Conservation (phyloP, 2,888 invertebrate species). For the Crioceris asparagi region DNA sequence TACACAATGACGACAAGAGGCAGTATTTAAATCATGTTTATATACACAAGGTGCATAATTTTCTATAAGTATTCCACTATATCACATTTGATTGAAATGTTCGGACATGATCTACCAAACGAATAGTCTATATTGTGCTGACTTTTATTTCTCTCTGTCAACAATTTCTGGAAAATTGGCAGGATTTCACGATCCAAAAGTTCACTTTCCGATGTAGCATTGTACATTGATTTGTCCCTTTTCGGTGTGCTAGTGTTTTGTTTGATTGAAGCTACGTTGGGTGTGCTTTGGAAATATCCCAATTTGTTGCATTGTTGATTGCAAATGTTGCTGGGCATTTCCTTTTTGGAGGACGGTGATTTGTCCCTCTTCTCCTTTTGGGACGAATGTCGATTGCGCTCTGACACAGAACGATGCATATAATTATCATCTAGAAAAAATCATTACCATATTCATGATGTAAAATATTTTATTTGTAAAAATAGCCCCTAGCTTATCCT, state of each 20-base stretch:
- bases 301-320: conserved; percentile 37
- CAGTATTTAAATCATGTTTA: too few relatives aligned
- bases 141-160: conserved; percentile 66
- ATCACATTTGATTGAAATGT: conserved; percentile 91
- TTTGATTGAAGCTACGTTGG: conserved; percentile 42
- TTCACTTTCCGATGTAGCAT: conserved; percentile 75
- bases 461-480: too few relatives aligned
- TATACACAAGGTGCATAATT: neutral
- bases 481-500: too few relatives aligned
- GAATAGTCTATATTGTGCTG: conserved; percentile 57
- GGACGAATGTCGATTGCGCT: conserved; percentile 32
- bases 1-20: too few relatives aligned
- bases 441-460: too few relatives aligned
- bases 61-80: conserved; percentile 84
- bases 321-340: conserved; percentile 27
- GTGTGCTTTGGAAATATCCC: conserved; percentile 50
- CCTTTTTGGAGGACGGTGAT: conserved; percentile 24
- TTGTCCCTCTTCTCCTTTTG: conserved; percentile 30
- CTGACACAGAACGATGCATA: conserved; percentile 36
- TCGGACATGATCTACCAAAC: conserved; percentile 81
- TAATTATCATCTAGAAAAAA: conserved; percentile 28
- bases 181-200: conserved; percentile 72
- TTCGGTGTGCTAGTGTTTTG: conserved; percentile 21
- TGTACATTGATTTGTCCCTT: conserved; percentile 43
- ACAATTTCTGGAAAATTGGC: conserved; percentile 85